These are phyloP conservation scores for Scyliorhinus canicula DNA, from an alignment of 2,797 vertebrate species.

Conservation along the genomic window DNA sequence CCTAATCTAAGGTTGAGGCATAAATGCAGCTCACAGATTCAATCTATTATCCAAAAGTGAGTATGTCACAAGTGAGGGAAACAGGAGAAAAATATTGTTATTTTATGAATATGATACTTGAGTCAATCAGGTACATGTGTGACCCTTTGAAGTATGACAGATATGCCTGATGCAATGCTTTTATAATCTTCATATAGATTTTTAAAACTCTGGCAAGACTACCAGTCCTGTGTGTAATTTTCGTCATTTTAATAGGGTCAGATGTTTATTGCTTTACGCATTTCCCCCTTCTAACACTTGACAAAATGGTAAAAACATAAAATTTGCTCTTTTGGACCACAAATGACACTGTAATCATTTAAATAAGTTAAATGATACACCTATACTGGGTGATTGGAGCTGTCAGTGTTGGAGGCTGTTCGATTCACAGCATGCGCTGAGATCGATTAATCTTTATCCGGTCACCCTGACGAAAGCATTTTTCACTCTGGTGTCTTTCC, in stretches of 20 bases:
- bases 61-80: neutral
- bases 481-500: neutral
- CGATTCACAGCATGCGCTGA: constrained; percentile 1
- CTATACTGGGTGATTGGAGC: neutral
- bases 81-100: neutral
- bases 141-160: neutral
- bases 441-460: neutral
- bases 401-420: neutral
- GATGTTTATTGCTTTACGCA: neutral
- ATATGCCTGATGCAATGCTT: too few relatives aligned
- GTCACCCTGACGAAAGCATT: neutral
- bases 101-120: neutral
- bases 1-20: neutral
- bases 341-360: constrained; percentile 12
- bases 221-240: neutral
- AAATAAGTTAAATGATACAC: neutral
- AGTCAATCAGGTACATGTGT: neutral
- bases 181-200: neutral
- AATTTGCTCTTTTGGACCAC: neutral
- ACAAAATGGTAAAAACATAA: neutral
- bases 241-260: neutral
- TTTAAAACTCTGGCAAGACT: neutral
- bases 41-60: neutral
- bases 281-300: neutral
- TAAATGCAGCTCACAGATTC: neutral